These are phyloP conservation scores for Ptychadena robeensis DNA, from an alignment of 2,797 vertebrate genomes.

Conservation along the genomic window DNA sequence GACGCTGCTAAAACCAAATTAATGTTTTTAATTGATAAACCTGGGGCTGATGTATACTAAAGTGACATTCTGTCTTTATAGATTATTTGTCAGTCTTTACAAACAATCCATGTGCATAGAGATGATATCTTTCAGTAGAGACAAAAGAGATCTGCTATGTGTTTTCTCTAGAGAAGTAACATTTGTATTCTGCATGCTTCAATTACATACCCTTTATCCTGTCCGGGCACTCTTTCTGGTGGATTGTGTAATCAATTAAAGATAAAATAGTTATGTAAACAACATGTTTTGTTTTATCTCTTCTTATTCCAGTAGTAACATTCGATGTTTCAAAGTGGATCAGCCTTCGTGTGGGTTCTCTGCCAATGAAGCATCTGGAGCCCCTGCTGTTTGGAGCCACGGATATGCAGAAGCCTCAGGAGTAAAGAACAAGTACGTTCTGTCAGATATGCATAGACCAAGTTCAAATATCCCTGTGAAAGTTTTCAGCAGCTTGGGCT, in stretches of 20 bases:
- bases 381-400: slow-evolving; percentile 95
- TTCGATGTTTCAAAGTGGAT: slow-evolving; percentile 96
- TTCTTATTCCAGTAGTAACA: slow-evolving; percentile 79
- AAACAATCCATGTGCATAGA: not conserved
- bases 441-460: not conserved
- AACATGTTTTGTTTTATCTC: not conserved
- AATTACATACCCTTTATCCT: too few species aligned
- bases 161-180: too few species aligned
- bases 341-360: slow-evolving; percentile 83
- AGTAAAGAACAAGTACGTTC: slow-evolving; percentile 92
- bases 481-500: not conserved
- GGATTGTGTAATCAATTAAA: too few species aligned
- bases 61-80: too few species aligned
- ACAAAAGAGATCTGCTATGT: too few species aligned
- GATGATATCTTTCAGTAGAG: too few species aligned
- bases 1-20: not conserved
- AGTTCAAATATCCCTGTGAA: not conserved
- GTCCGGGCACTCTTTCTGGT: too few species aligned
- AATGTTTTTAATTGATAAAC: not conserved
- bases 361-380: slow-evolving; percentile 84
- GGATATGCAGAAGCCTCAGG: slow-evolving; percentile 95
- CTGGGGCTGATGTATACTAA: not conserved
- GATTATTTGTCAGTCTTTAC: not conserved
- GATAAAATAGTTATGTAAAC: too few species aligned
- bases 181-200: too few species aligned